These are phyloP conservation scores for Taenioides sp. DNA, from an alignment of 2,797 vertebrate genomes.

Conservation along the genomic window DNA sequence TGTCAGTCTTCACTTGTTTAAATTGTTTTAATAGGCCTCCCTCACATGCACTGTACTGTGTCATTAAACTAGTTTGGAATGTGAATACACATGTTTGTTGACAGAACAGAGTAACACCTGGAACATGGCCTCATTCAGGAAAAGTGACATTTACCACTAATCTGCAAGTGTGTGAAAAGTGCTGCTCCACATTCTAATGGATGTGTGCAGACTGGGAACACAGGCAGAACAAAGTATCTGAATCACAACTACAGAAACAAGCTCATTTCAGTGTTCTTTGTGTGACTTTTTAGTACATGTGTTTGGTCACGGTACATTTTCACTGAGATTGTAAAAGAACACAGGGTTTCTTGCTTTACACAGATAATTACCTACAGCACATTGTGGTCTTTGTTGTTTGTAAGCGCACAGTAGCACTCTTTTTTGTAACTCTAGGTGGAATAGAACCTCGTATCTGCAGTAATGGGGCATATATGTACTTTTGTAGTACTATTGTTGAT, in stretches of 20 bases:
- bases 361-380: no score
- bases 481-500: no score
- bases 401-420: no score
- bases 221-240: not conserved
- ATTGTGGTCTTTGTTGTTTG: no score
- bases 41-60: not conserved
- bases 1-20: not conserved
- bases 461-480: no score
- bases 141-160: constrained; percentile 8
- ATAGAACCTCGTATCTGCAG: no score
- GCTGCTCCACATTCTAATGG: not conserved
- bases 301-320: no score
- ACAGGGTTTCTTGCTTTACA: no score
- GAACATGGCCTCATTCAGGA: constrained; percentile 19
- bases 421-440: no score
- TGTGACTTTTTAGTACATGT: no score
- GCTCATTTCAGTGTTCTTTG: no score
- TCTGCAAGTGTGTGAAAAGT: not conserved
- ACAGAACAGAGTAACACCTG: not conserved
- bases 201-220: not conserved
- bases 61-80: not conserved
- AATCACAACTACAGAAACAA: not conserved
- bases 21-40: not conserved
- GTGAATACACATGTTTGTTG: not conserved
- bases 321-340: no score